Percentiles rank a stretch among this genome's conserved stretches.
phyloP scores from a whole-genome alignment of 2,888 invertebrate genomes.

The Lymantria dispar region DNA sequence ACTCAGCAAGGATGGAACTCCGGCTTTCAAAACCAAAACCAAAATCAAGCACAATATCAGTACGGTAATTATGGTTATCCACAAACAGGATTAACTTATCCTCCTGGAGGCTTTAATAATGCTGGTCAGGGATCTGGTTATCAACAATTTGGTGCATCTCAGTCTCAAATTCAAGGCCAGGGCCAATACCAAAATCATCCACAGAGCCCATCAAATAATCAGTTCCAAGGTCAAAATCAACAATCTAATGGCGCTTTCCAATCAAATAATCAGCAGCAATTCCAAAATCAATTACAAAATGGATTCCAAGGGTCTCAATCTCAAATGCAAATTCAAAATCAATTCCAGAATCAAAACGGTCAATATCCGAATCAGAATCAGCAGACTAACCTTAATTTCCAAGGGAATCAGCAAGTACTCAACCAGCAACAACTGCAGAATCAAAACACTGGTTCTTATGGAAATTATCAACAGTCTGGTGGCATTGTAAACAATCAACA shows the following conservation, averaged over 20 bases:
- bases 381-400: constrained; percentile 18
- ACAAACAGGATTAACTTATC: constrained; percentile 18
- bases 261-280: constrained; percentile 22
- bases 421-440: constrained; percentile 13
- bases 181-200: constrained; percentile 31
- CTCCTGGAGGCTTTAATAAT: constrained; percentile 27
- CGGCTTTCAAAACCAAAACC: constrained; percentile 29
- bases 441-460: constrained; percentile 17
- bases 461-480: constrained; percentile 10
- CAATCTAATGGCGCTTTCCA: constrained; percentile 17
- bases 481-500: constrained; percentile 5
- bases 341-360: constrained; percentile 16
- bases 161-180: constrained; percentile 34
- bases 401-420: constrained; percentile 16
- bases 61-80: constrained; percentile 36
- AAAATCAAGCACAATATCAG: constrained; percentile 43
- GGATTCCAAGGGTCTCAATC: constrained; percentile 28
- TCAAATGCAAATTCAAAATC: constrained; percentile 6
- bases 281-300: constrained; percentile 27
- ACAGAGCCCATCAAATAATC: constrained; percentile 22
- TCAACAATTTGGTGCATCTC: constrained; percentile 28
- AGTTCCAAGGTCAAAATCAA: constrained; percentile 29
- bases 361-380: constrained; percentile 24
- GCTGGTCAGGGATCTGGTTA: constrained; percentile 13
- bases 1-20: constrained; percentile 43